A percentile compares a stretch with the other conserved stretches of the same genome.
These are phyloP conservation scores for Semnornis frantzii DNA, from an alignment of 2,113 vertebrate genomes.

Conservation along the genomic window DNA sequence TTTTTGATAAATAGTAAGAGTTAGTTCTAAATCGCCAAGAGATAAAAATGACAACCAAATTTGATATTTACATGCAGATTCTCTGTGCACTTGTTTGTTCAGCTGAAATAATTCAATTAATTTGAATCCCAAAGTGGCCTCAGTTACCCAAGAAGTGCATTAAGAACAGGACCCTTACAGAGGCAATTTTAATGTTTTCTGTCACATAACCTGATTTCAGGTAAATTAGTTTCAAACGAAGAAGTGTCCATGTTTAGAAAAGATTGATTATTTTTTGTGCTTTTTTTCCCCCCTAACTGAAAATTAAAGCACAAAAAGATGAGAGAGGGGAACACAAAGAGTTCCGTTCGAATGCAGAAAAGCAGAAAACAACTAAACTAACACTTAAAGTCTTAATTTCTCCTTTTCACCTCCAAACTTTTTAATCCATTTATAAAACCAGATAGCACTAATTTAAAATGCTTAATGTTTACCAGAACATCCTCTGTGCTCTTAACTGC, in stretches of 20 bases:
- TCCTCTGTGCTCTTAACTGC: neutral
- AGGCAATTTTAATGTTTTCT: neutral
- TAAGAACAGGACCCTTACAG: neutral
- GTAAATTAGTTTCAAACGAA: neutral
- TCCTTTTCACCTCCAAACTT: neutral
- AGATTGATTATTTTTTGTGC: neutral
- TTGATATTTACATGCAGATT: fast-evolving
- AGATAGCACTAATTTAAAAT: neutral
- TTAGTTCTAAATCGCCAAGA: neutral
- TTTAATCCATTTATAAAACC: neutral
- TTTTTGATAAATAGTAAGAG: neutral
- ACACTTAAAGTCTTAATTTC: neutral
- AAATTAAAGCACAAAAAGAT: neutral
- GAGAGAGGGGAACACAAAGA: neutral
- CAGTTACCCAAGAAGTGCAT: neutral
- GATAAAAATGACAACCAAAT: neutral
- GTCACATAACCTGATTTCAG: neutral
- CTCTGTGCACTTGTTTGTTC: neutral
- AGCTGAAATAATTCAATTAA: neutral
- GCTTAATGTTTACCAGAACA: neutral
- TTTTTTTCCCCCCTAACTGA: neutral
- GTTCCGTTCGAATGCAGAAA: neutral
- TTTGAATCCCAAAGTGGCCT: neutral
- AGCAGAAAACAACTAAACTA: neutral
- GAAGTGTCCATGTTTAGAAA: neutral